A percentile compares a stretch with the other conserved stretches of the same genome.
These are phyloP conservation scores for Leptobrachium leishanense DNA, from an alignment of 2,113 vertebrate species.

Conservation along the genomic window DNA sequence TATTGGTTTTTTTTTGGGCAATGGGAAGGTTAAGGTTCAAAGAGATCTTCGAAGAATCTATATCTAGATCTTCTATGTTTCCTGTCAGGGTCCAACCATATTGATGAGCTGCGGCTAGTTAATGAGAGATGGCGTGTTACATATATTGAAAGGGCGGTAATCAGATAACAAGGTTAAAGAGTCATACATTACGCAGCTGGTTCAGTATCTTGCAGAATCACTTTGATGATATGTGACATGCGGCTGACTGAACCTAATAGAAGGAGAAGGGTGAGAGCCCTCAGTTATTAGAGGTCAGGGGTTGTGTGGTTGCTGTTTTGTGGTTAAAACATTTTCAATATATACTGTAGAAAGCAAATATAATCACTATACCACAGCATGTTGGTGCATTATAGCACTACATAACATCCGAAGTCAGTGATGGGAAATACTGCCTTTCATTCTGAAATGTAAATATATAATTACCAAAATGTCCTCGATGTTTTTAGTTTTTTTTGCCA, in stretches of 20 bases:
- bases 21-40: background rate
- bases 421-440: no score
- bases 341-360: conserved; percentile 8
- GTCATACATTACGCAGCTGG: conserved; percentile 31
- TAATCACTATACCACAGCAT: no score
- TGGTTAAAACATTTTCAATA: background rate
- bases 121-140: conserved; percentile 33
- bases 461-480: no score
- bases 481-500: no score
- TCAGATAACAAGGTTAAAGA: conserved; percentile 39
- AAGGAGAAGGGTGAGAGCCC: conserved; percentile 20
- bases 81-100: background rate
- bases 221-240: conserved; percentile 36
- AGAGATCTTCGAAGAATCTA: background rate
- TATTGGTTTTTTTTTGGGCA: background rate
- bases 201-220: conserved; percentile 39
- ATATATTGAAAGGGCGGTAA: conserved; percentile 14
- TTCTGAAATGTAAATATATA: no score
- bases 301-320: conserved; percentile 7
- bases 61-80: background rate
- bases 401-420: no score
- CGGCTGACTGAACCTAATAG: conserved; percentile 5
- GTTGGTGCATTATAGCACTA: no score
- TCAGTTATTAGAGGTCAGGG: conserved; percentile 28
- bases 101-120: conserved; percentile 15